These are phyloP conservation scores for Yponomeuta sedellus DNA, from an alignment of 2,888 invertebrate species.

Conservation along the genomic window DNA sequence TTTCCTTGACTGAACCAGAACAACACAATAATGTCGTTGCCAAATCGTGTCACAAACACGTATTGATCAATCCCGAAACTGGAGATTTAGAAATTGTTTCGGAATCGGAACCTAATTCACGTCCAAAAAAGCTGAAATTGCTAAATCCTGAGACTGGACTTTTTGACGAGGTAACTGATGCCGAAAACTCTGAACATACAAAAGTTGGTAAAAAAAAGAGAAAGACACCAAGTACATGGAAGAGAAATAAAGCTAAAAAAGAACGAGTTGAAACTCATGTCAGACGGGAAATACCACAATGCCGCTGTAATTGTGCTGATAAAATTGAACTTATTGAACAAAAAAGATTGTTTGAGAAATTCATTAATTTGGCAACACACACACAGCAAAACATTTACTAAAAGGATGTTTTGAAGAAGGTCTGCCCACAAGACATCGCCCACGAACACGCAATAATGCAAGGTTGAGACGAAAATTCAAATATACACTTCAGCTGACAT, in stretches of 20 bases:
- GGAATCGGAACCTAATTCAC: neutral
- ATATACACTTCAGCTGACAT: too few species aligned
- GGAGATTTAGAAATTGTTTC: too few species aligned
- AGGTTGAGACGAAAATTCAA: too few species aligned
- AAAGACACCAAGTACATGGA: slow-evolving; percentile 15
- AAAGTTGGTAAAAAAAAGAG: too few species aligned
- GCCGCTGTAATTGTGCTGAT: neutral
- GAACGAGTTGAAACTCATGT: neutral
- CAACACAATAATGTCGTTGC: too few species aligned
- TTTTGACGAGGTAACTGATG: neutral
- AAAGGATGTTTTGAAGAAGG: too few species aligned
- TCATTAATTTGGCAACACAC: neutral
- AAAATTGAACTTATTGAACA: neutral
- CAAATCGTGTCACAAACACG: too few species aligned
- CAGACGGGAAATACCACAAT: neutral
- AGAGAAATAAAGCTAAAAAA: neutral
- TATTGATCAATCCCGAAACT: too few species aligned
- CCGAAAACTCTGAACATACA: too few species aligned
- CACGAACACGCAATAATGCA: too few species aligned
- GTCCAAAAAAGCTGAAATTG: neutral
- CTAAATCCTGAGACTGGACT: slow-evolving; percentile 4
- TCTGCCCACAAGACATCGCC: too few species aligned
- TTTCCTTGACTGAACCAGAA: too few species aligned
- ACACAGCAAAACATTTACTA: neutral
- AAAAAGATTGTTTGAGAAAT: neutral